Evolutionary conservation across 2,888 invertebrate genomes (phyloP), one percentile per base, ranked within the genome.

Genomic region (Andrena dorsata): DNA sequence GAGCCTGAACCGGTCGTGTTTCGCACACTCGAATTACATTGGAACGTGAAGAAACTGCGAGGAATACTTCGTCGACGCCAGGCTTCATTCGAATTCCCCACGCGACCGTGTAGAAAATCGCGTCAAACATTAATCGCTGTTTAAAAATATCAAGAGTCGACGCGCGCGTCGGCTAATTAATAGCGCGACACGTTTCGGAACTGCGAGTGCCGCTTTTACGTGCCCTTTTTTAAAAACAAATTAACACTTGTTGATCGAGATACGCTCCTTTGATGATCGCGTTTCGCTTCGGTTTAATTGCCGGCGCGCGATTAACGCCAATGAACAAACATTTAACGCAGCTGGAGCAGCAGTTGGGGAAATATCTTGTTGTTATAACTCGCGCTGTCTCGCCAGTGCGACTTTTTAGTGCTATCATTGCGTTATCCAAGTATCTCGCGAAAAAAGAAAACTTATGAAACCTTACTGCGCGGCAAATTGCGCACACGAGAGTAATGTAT

Each of bases 241-340:
- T 74, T 56, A 74, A 76, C 47, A 63, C 76, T 56, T 64, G 63
- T 63, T 75, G 63, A 76, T 63, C 63, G 35, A 61, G 41, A 63
- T 41, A 63, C 41, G 10, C 41, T 13, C 13, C 23, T 53, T 35
- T 4, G 53, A 28, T 16, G 61, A 23, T 47, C 0, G 13, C 53
- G 76, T 41, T 41, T 41, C 53, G 53, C 20, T 53, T 20, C 30
- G 47, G 41, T 16, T 41, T 41, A 41, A 41, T 41, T 41, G 41
- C 16, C 41, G 13, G 16, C 41, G 13, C 41, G 41, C 41, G 41
- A 41, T 41, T 41, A 41, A 4, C 16, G 1, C 13, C 41, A 16
- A 41, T 5, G 41, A 41, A 16, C 5, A 41, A 41, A 41, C 41
- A 41, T 16, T 41, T 41, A 41, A 41, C 41, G 41, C 41, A 16